Evolutionary conservation across 2,113 vertebrate species (phyloP).

Genomic region (Pampusana beccarii): DNA sequence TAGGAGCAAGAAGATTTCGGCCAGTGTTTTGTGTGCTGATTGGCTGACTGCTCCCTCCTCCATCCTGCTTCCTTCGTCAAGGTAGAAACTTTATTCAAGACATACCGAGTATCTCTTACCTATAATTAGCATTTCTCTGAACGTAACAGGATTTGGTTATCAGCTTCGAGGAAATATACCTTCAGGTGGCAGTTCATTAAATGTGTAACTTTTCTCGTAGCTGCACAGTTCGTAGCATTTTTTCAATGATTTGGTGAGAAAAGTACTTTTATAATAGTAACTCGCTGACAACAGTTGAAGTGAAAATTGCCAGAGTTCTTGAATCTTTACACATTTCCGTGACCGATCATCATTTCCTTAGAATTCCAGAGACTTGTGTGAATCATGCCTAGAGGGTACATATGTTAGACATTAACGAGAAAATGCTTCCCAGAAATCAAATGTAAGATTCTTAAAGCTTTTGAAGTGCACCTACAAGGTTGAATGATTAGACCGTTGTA

Average conservation of each 20-base stretch:
- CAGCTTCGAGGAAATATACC: slow-evolving; percentile 71
- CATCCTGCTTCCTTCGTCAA: not conserved
- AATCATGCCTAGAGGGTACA: slow-evolving; percentile 84
- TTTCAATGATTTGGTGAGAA: slow-evolving; percentile 72
- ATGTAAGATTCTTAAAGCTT: slow-evolving; percentile 57
- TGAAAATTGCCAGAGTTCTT: slow-evolving; percentile 82
- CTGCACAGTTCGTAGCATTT: slow-evolving; percentile 28
- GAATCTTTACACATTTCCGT: slow-evolving; percentile 81
- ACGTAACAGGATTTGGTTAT: slow-evolving; percentile 37
- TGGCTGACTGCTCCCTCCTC: not conserved
- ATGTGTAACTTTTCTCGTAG: slow-evolving; percentile 82
- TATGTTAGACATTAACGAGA: slow-evolving; percentile 85
- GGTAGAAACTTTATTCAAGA: slow-evolving; percentile 3
- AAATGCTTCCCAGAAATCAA: slow-evolving; percentile 79
- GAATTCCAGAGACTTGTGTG: slow-evolving; percentile 80
- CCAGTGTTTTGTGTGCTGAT: not conserved
- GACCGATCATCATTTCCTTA: slow-evolving; percentile 80
- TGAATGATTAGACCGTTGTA: slow-evolving; percentile 5
- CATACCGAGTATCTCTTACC: not conserved
- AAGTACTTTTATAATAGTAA: slow-evolving; percentile 74
- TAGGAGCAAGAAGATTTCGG: not conserved
- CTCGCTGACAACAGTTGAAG: slow-evolving; percentile 79
- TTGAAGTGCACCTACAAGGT: slow-evolving; percentile 44
- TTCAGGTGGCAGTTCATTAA: slow-evolving; percentile 84
- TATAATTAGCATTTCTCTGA: slow-evolving; percentile 39